These are phyloP conservation scores for Astur gentilis DNA, from an alignment of 2,113 vertebrate species.

Conservation along the genomic window DNA sequence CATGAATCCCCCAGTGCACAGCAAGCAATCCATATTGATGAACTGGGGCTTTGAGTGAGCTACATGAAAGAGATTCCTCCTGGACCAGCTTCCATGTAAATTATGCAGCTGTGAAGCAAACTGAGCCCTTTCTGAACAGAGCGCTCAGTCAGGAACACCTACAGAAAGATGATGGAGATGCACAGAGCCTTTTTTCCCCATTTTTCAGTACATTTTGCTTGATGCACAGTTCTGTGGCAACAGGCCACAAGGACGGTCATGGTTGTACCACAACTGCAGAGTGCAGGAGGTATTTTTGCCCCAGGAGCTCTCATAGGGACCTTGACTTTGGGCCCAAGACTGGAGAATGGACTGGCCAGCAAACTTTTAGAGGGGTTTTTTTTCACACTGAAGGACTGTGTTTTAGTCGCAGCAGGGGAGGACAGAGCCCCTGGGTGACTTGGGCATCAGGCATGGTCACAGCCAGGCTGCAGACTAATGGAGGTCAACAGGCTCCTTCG, in stretches of 20 bases:
- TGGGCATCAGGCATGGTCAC: rapidly evolving
- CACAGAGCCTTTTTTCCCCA: neutral
- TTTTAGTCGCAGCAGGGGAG: neutral
- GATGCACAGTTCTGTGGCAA: neutral
- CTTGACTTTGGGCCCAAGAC: neutral
- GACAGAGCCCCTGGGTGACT: neutral
- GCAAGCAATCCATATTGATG: constrained; percentile 8
- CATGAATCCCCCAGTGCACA: neutral
- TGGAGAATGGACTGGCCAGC: neutral
- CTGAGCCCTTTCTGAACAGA: neutral
- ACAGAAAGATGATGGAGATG: neutral
- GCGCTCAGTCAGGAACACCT: neutral
- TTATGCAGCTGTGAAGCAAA: neutral
- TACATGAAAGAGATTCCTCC: constrained; percentile 5
- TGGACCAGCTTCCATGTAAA: neutral
- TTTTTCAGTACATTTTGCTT: neutral
- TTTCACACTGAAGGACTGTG: neutral
- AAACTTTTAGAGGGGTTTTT: neutral
- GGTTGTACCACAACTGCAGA: neutral
- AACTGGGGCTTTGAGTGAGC: neutral
- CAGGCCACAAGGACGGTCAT: rapidly evolving
- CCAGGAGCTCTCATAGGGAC: neutral
- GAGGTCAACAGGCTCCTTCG: neutral
- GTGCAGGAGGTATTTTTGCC: neutral
- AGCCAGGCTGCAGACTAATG: neutral